Conservation (phyloP, 1,140 invertebrate species). For the Drepana arcuata region DNA sequence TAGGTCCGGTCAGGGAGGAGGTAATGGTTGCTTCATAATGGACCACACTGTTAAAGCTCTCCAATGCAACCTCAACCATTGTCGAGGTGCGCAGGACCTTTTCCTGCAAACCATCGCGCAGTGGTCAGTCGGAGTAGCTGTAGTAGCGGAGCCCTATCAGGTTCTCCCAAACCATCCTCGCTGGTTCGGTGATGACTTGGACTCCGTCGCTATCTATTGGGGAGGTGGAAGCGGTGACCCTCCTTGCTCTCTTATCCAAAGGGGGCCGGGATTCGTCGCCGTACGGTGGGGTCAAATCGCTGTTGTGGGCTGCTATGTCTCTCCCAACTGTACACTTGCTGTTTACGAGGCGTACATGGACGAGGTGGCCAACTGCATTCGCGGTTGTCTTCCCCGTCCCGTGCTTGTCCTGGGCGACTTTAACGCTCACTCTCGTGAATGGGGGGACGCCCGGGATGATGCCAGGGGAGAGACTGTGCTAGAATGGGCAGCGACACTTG, state of each 20-base stretch:
- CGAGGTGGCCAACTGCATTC: slow-evolving; percentile 1
- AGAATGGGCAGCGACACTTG: slow-evolving; percentile 17
- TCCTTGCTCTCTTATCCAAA: slow-evolving; percentile 3
- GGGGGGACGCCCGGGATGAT: slow-evolving; percentile 7
- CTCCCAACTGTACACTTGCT: slow-evolving; percentile 4
- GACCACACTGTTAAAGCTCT: slow-evolving; percentile 1
- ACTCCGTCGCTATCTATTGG: slow-evolving; percentile 13
- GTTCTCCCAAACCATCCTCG: slow-evolving; percentile 10
- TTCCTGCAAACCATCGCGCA: slow-evolving; percentile 14
- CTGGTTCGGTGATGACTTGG: slow-evolving; percentile 12
- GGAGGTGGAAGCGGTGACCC: slow-evolving; percentile 3
- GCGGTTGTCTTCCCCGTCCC: slow-evolving; percentile 5
- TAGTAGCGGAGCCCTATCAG: slow-evolving; percentile 16
- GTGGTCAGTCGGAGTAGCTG: slow-evolving; percentile 9
- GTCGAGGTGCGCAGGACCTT: slow-evolving; percentile 14
- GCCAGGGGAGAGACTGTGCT: slow-evolving; percentile 2
- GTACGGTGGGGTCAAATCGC: slow-evolving; percentile 6
- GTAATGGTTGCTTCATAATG: neutral
- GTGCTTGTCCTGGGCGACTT: slow-evolving; percentile 15
- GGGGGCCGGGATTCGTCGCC: slow-evolving; percentile 3
- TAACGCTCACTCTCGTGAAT: slow-evolving; percentile 13
- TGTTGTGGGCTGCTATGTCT: slow-evolving; percentile 5
- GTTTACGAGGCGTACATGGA: slow-evolving; percentile 7
- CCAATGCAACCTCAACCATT: slow-evolving; percentile 17
- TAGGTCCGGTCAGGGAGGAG: neutral